phyloP scores from a whole-genome alignment of 1,140 invertebrate species.

The Spodoptera litura region DNA sequence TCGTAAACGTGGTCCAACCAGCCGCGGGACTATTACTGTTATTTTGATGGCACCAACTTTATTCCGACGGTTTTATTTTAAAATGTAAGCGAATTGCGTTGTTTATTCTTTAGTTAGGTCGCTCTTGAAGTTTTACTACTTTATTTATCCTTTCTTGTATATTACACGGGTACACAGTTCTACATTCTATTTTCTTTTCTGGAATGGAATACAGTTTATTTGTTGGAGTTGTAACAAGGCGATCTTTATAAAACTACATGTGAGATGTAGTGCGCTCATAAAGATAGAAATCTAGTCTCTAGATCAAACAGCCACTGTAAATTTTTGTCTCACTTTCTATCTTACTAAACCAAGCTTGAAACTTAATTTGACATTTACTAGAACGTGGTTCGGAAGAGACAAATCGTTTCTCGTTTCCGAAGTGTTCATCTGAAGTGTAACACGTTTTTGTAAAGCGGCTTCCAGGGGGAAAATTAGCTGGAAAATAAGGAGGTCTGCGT shows the following conservation, averaged over 20 bases:
- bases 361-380: neutral
- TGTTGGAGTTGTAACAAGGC: neutral
- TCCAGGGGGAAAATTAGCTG: slow-evolving; percentile 20
- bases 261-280: no score
- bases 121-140: slow-evolving; percentile 24
- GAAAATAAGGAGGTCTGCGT: slow-evolving; percentile 10
- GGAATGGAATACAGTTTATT: neutral
- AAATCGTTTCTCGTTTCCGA: slow-evolving; percentile 11
- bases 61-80: slow-evolving; percentile 30
- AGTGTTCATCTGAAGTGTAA: neutral
- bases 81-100: slow-evolving; percentile 27
- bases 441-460: slow-evolving; percentile 10
- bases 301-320: no score
- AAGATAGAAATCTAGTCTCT: no score
- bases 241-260: no score
- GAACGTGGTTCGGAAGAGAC: neutral
- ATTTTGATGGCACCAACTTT: slow-evolving; percentile 26
- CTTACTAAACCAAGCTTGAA: no score
- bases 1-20: slow-evolving; percentile 12
- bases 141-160: slow-evolving; percentile 19
- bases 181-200: neutral
- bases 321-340: no score
- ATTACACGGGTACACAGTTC: neutral
- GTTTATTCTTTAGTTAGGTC: slow-evolving; percentile 19
- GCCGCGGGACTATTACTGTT: neutral